These are phyloP conservation scores for Seira ritae DNA, from an alignment of 2,888 invertebrate species.

Conservation along the genomic window DNA sequence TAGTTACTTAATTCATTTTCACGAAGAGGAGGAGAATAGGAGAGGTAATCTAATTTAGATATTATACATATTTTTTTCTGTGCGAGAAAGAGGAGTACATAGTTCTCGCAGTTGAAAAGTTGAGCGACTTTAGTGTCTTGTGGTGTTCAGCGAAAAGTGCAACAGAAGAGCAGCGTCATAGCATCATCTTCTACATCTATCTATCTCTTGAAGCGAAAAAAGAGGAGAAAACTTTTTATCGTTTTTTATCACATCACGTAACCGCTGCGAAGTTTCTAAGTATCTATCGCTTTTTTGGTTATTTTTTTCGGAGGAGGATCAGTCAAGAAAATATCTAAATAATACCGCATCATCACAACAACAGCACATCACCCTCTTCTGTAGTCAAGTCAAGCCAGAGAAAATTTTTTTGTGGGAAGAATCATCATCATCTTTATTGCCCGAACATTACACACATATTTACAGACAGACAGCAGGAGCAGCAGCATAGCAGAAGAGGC, in stretches of 20 bases:
- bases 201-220: background rate
- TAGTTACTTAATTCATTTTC: too few relatives aligned
- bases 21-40: too few relatives aligned
- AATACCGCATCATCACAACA: background rate
- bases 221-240: background rate
- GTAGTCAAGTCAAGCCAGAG: too few relatives aligned
- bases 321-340: background rate
- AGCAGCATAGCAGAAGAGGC: too few relatives aligned
- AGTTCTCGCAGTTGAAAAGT: background rate
- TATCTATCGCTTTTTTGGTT: background rate
- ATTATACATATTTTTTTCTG: background rate
- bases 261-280: too few relatives aligned
- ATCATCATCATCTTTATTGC: too few relatives aligned
- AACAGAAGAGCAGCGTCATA: background rate
- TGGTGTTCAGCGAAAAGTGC: background rate
- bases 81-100: background rate
- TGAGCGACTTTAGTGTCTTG: background rate
- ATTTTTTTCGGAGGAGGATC: background rate
- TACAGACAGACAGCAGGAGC: too few relatives aligned
- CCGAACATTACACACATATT: too few relatives aligned
- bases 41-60: conserved; percentile 8
- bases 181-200: background rate
- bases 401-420: too few relatives aligned
- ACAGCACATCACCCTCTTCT: too few relatives aligned
- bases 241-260: background rate